Evolutionary conservation across 1,140 invertebrate species (phyloP), one percentile per base, ranked within the genome.

Genomic region (Penaeus indicus): DNA sequence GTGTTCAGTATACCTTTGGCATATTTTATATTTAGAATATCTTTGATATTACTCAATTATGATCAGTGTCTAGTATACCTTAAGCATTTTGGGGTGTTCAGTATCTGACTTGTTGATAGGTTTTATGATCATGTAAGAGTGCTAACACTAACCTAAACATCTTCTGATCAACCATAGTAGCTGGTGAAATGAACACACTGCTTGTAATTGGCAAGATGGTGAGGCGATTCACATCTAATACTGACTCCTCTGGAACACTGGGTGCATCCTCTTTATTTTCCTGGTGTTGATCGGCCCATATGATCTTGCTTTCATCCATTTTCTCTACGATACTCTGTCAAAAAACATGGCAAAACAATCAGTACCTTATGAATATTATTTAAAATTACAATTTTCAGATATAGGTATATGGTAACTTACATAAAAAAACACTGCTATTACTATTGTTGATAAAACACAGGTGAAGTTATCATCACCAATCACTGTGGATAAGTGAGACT

Each of bases 211-310:
- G 72, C 16, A 75, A 38, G 72, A 32, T 27, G 18, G 72, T 75
- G 4, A 75, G 27, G 42, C 72, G 72, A 75, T 25, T 27, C 18
- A 75, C 72, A 75, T 75, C 72, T 38, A 75, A 75, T 16, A 75
- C 72, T 5, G 21, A 27, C 72, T 19, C 13, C 0, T 27, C 13
- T 11, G n/a, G 42, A 10, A 32, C 13, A 75, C 72, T 27, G 2
- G 67, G 3, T 18, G 72, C 16, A 19, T 75, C 42, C 72, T 25
- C 21, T 75, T 75, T 75, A 19, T 75, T 27, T 42, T 61, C 86
- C n/a, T 69, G 25, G 72, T 88, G 87, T 82, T 88, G 87, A 80
- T 88, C 87, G 1, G 87, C 87, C 87, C 87, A 88, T 1, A 64
- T 47, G 77, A 88, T 82, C 69, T 84, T 84, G 32, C 87, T 84